Base-by-base conservation (phyloP, 1,140 invertebrate genomes). In the Leptopilina boulardi region DNA sequence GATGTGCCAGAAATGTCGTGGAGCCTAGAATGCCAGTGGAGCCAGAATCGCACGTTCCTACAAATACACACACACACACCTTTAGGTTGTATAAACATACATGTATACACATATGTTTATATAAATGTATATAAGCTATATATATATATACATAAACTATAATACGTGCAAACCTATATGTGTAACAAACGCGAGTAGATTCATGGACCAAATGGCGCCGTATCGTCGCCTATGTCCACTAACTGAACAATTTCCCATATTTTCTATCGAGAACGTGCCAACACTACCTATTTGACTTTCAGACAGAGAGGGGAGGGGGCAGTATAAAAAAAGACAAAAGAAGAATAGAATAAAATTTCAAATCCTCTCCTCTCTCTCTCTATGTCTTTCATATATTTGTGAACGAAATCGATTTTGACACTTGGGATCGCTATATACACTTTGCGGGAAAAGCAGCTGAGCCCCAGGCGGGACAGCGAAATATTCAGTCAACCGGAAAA, bases 151-250 rank as follows among this genome's bases (percentile, higher is more conserved):
- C 54, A 59, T 26, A 30, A 66, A 66, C 11, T 66, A 30, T 66
- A 66, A 66, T 66, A n/a, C 59, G 21, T 15, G 59, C 13, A 66
- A 38, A 66, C 59, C 59, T 66, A 66, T 66, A 42, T 42, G 44
- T 75, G 56, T 66, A 66, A 38, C 73, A 30, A 66, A 75, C 9
- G 19, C 70, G 30, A 42, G 59, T 11, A 80, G 76, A 82, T 82
- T 82, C 77, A 80, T 80, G 78, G 76, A 71, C 76, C 71, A 78
- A 80, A 73, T 75, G 81, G 81, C 81, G 81, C 78, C 76, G 73
- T 56, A 59, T 21, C 75, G 75, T 71, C 44, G 30, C 44, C n/a
- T 19, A n/a, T 59, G 44, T 78, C 77, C 77, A 71, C 38, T 42
- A 30, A 38, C 59, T 73, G 30, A 72, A 42, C 18, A 71, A 59